Evolutionary conservation across 1,140 invertebrate species (phyloP).

Genomic region (Bombus sibiricus): DNA sequence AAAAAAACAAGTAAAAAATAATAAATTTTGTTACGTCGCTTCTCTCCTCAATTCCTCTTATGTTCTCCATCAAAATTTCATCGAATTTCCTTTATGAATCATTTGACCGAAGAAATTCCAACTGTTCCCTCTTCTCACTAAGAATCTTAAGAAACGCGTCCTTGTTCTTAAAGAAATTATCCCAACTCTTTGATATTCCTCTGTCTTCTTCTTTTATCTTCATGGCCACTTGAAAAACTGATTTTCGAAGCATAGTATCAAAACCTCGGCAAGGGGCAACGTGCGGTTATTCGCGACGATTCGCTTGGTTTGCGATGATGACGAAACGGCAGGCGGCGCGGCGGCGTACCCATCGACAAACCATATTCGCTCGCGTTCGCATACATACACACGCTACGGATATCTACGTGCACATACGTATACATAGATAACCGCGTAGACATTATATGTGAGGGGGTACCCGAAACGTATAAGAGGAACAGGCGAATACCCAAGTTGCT

Average conservation of each 20-base stretch:
- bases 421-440: background rate
- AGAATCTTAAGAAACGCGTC: background rate
- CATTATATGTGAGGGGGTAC: constrained; percentile 57
- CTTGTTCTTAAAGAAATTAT: no score
- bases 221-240: background rate
- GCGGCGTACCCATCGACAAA: no score
- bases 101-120: accelerated
- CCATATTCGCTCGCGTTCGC: no score
- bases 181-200: background rate
- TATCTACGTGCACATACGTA: background rate
- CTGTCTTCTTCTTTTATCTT: background rate
- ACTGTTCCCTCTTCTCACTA: background rate
- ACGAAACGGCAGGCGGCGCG: background rate
- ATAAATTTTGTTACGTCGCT: background rate
- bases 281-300: background rate
- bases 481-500: constrained; percentile 82
- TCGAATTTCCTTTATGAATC: background rate
- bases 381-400: no score
- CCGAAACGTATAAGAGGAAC: constrained; percentile 80
- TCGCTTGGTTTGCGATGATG: constrained; percentile 39
- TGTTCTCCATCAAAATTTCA: background rate
- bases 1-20: background rate
- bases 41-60: background rate
- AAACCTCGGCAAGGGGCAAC: background rate
- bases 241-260: background rate